These are phyloP conservation scores for Tetraodon nigroviridis DNA, from an alignment of 2,113 vertebrate genomes.

Conservation along the genomic window DNA sequence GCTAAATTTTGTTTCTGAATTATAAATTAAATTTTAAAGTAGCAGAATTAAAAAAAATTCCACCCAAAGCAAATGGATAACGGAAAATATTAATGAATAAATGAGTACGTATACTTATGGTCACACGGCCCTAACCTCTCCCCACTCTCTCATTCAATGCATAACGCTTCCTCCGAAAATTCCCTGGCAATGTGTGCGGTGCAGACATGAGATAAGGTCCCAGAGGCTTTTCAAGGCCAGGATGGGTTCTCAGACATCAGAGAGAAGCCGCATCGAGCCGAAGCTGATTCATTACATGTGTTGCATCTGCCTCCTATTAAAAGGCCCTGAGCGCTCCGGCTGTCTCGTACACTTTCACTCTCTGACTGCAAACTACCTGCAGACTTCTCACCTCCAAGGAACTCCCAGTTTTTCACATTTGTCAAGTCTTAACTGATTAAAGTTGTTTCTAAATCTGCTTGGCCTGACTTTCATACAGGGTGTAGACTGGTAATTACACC, in stretches of 20 bases:
- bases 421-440: conserved; percentile 17
- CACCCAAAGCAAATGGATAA: no score
- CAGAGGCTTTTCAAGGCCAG: conserved; percentile 76
- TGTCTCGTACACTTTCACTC: conserved; percentile 57
- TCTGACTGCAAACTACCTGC: conserved; percentile 52
- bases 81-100: no score
- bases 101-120: neutral
- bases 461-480: no score
- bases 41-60: no score
- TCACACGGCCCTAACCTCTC: conserved; percentile 13
- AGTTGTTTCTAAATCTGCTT: no score
- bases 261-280: conserved; percentile 72
- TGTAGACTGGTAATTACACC: no score
- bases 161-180: conserved; percentile 59
- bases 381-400: conserved; percentile 29
- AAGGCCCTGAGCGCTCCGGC: conserved; percentile 71
- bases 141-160: conserved; percentile 42
- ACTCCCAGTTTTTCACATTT: conserved; percentile 30
- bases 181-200: conserved; percentile 56
- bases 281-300: conserved; percentile 80
- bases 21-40: neutral
- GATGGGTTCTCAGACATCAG: conserved; percentile 82
- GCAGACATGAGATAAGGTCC: conserved; percentile 79
- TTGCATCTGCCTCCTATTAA: conserved; percentile 82
- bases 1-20: neutral